Base-by-base conservation (phyloP, 2,797 vertebrate species). In the Chromis chromis region DNA sequence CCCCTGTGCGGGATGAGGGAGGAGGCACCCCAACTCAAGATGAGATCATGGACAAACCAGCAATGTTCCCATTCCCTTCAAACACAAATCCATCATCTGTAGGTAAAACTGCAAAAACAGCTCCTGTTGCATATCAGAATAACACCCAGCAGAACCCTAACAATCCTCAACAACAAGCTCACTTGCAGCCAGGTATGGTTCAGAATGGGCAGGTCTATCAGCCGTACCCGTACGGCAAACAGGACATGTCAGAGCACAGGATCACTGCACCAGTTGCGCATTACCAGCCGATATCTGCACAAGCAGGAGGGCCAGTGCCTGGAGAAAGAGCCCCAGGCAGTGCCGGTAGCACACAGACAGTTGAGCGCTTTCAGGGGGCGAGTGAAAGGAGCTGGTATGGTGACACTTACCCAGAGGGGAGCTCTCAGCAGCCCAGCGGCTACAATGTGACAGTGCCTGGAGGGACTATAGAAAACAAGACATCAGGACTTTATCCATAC, bases 21-120 rank as follows among this genome's bases (percentile, higher is more conserved):
- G 97, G 97, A 8, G 96, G 97, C 61, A 99, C 98, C 0, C 98
- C 98, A 1, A 99, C 98, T 28, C 98, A 99, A 84, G 98, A 99
- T 1, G 98, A 99, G 90, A 96, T 97, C 70, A 98, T 98, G 96
- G 98, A 99, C 81, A 96, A 96, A 42, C 94, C 96, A 0, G 72
- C 16, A 3, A 91, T 91, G 0, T 95, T 94, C 17, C 93, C 94
- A 0, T 86, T 86, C 1, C 6, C 62, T 11, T 64, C 83, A 13
- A 75, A 52, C 24, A n/a, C 62, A 46, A 77, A 73, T 40, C 72
- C 31, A 50, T 11, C 53, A 22, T 78, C 76, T 54, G 4, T 40
- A 12, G 69, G 48, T 25, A 72, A 86, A 46, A 52, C 48, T 22
- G 46, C 62, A 4, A 46, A 72, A 31, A 31, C 63, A 0, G 50